These are phyloP conservation scores for Flexamia atlantica DNA, from an alignment of 2,888 invertebrate genomes.

Conservation along the genomic window DNA sequence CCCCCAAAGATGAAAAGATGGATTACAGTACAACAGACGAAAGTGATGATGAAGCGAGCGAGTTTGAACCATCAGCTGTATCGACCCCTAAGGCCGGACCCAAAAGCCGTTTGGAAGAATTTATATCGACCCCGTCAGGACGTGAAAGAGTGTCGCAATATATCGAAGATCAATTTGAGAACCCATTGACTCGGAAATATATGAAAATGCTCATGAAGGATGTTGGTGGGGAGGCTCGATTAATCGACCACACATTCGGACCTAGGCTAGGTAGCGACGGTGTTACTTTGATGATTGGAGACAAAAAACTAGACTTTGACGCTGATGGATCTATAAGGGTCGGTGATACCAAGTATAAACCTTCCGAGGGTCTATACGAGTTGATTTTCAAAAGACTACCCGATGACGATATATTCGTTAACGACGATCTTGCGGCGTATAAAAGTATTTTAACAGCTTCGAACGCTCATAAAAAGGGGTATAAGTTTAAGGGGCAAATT, in stretches of 20 bases:
- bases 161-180: background rate
- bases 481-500: background rate
- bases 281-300: slow-evolving; percentile 3
- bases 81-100: no score
- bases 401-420: background rate
- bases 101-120: no score
- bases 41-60: no score
- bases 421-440: background rate
- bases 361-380: background rate
- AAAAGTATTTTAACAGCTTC: background rate
- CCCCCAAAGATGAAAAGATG: no score
- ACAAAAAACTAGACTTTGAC: background rate
- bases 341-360: background rate
- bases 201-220: slow-evolving; percentile 2
- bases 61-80: no score
- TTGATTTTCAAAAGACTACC: background rate
- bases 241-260: slow-evolving; percentile 3
- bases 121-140: background rate
- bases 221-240: background rate
- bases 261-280: background rate
- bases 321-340: background rate
- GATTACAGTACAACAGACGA: background rate
- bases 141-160: background rate
- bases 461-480: background rate
- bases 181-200: slow-evolving; percentile 1